Base-by-base conservation (phyloP, 2,113 vertebrate genomes). In the Aix galericulata region DNA sequence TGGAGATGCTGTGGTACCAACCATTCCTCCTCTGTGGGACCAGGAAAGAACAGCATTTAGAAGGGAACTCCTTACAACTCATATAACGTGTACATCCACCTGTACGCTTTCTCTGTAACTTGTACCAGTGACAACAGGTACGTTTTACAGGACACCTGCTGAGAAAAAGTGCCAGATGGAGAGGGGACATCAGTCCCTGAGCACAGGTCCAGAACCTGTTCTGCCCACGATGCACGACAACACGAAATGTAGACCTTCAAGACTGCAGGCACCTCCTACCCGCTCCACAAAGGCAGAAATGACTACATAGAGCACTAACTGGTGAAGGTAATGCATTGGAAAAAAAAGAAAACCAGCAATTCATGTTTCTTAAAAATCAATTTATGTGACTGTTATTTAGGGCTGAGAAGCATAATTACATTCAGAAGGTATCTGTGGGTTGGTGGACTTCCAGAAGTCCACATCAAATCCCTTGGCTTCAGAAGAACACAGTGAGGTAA, bases 71-170 rank as follows among this genome's bases (percentile, higher is more conserved):
- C 85, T 77, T 50, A 4, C 11, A 69, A 53, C 73, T 79, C 9
- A 0, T 11, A 5, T 4, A 22, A 40, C 8, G 46, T n/a, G 29
- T 2, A 10, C 7, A 4, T 2, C 52, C 60, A 5, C 59, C 69
- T 69, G 63, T 27, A 36, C 18, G 2, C 60, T 48, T 48, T 22
- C 86, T 68, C 59, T 59, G n/a, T 4, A 32, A n/a, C 34, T 16
- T 46, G 3, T 1, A 4, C 26, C 62, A 68, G 34, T 17, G 38
- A 71, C 29, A 83, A 9, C 34, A 42, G 12, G 20, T 17, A 8
- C 0, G 0, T 64, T 78, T 32, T 6, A 38, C 58, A 77, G 63
- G 50, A 38, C 11, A 62, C 31, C 52, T n/a, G 42, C 84, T 34
- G 8, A 56, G 55, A 13, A 58, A 6, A 21, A 48, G 36, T 7